These are phyloP conservation scores for Barbus barbus DNA, from an alignment of 2,113 vertebrate genomes.

Conservation along the genomic window DNA sequence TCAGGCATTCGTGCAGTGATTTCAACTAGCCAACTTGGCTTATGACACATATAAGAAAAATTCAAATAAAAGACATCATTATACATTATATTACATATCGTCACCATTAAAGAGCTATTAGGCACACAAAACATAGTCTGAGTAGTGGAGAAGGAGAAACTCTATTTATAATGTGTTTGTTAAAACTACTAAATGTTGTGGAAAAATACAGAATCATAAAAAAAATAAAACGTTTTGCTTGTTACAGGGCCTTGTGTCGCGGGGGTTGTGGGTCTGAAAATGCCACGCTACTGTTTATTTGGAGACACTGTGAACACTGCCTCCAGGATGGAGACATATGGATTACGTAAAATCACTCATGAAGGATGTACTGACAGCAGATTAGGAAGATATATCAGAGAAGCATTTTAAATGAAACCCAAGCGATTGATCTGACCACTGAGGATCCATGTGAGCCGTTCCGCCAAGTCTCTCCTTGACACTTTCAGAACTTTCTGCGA, in stretches of 20 bases:
- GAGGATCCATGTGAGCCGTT: slow-evolving; percentile 60
- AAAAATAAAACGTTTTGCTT: neutral
- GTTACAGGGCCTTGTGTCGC: slow-evolving; percentile 75
- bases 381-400: neutral
- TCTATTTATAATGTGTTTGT: neutral
- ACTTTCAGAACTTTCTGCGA: slow-evolving; percentile 57
- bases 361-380: slow-evolving; percentile 32
- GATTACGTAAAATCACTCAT: slow-evolving; percentile 70
- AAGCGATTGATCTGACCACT: slow-evolving; percentile 15
- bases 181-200: neutral
- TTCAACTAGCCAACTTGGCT: neutral
- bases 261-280: slow-evolving; percentile 79
- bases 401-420: slow-evolving; percentile 11
- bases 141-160: neutral
- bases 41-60: neutral
- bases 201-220: neutral
- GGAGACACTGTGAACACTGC: slow-evolving; percentile 81
- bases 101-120: no score
- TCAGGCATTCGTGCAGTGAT: neutral
- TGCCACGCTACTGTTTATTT: slow-evolving; percentile 80
- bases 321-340: slow-evolving; percentile 79
- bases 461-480: slow-evolving; percentile 59
- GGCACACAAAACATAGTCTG: neutral
- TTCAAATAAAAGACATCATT: neutral
- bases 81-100: neutral